Conservation (phyloP, 2,888 invertebrate genomes). For the Stenichneumon culpator region DNA sequence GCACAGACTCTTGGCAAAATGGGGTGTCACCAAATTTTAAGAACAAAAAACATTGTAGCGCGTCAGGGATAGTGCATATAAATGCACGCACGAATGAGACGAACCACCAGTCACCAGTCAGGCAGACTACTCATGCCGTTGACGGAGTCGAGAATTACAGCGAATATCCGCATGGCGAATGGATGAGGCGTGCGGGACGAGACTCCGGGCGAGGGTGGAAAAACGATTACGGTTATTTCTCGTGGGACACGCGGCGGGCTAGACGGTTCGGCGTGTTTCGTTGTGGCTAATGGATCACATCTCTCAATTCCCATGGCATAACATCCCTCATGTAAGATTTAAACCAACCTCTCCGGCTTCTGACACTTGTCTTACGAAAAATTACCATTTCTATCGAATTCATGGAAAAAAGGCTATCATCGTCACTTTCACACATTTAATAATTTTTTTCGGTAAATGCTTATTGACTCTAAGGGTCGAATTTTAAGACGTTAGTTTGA, state of each 20-base stretch:
- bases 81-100: neutral
- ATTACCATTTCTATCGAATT: neutral
- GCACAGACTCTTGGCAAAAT: neutral
- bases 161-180: constrained; percentile 21
- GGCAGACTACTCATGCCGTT: neutral
- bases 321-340: constrained; percentile 80
- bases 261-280: constrained; percentile 66
- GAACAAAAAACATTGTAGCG: neutral
- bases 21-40: neutral
- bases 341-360: constrained; percentile 66
- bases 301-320: constrained; percentile 80
- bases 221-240: constrained; percentile 82
- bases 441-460: neutral
- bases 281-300: constrained; percentile 81
- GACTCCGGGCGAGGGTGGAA: constrained; percentile 69
- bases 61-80: neutral
- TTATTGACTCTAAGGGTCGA: too few species aligned
- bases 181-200: constrained; percentile 27
- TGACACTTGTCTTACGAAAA: constrained; percentile 9
- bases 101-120: neutral
- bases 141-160: constrained; percentile 13
- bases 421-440: neutral
- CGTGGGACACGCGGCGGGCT: constrained; percentile 75
- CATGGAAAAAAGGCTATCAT: neutral
- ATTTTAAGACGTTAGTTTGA: too few species aligned